Base-by-base conservation (phyloP, 2,888 invertebrate species). In the Caenorhabditis sinica region DNA sequence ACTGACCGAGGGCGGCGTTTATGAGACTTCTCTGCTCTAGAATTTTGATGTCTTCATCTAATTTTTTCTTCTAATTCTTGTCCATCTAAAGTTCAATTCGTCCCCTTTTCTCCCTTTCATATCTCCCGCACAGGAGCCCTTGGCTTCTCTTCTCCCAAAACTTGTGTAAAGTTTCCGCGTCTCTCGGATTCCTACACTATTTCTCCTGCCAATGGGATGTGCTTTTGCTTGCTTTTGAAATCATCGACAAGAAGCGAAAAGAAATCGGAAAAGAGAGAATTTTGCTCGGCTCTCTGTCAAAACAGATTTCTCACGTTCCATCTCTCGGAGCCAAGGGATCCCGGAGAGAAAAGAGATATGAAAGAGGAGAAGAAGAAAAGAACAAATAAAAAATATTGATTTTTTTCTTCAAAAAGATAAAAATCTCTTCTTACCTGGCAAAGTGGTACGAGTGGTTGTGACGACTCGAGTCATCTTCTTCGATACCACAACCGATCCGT, bases 381-480 rank as follows among this genome's bases (percentile, higher is more conserved):
- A 72, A 23, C 66, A 81, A 72, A 73, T 60, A 63, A 56, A 69
- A 66, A 15, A 36, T 60, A 66, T 65, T n/a, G 72, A 60, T 51
- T 53, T 25, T 15, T 15, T 28, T 49, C 5, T 3, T n/a, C 6
- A n/a, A 49, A n/a, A n/a, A 5, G n/a, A n/a, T 2, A 11, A 40
- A 40, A 40, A 40, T 4, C 13, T 15, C 3, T 23, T 20, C 49
- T 80, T 56, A 92, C 92, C 92, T 86, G 91, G 90, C 63, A 90
- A 85, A 45, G 89, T 88, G 40, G 92, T 92, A 49, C 90, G 86
- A 9, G 92, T 92, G 23, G 93, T 93, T 30, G 93, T 93, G 71
- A 93, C 91, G 25, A 91, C 89, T 49, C 93, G 88, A 8, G 92
- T 92, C 89, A 92, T 90, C 86, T 90, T 91, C 86, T 93, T 93